These are phyloP conservation scores for Chionis minor DNA, from an alignment of 2,113 vertebrate species.

Conservation along the genomic window DNA sequence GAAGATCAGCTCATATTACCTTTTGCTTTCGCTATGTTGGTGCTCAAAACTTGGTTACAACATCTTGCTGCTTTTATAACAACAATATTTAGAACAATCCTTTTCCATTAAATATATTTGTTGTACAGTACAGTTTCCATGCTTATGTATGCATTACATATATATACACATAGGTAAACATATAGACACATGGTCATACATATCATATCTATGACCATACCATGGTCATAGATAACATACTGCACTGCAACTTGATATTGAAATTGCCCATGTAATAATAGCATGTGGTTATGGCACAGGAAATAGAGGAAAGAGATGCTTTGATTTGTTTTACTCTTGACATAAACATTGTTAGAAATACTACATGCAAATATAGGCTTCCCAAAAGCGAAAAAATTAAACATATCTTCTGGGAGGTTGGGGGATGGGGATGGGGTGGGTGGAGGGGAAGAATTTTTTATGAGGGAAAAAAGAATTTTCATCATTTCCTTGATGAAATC, in stretches of 20 bases:
- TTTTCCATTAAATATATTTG: neutral
- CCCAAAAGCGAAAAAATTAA: neutral
- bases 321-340: neutral
- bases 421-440: too few species aligned
- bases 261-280: neutral
- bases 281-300: neutral
- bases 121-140: neutral
- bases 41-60: neutral
- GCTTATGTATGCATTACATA: rapidly evolving
- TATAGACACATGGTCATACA: neutral
- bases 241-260: neutral
- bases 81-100: neutral
- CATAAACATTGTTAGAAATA: neutral
- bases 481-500: neutral
- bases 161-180: rapidly evolving
- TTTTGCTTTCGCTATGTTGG: neutral
- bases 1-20: neutral
- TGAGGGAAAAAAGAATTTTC: neutral
- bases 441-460: neutral
- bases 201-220: too few species aligned
- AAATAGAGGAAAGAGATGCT: neutral
- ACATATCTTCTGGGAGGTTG: neutral
- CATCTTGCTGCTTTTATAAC: neutral
- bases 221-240: neutral
- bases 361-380: neutral